These are phyloP conservation scores for Cylloceria caligata DNA, from an alignment of 2,888 invertebrate genomes.

Conservation along the genomic window DNA sequence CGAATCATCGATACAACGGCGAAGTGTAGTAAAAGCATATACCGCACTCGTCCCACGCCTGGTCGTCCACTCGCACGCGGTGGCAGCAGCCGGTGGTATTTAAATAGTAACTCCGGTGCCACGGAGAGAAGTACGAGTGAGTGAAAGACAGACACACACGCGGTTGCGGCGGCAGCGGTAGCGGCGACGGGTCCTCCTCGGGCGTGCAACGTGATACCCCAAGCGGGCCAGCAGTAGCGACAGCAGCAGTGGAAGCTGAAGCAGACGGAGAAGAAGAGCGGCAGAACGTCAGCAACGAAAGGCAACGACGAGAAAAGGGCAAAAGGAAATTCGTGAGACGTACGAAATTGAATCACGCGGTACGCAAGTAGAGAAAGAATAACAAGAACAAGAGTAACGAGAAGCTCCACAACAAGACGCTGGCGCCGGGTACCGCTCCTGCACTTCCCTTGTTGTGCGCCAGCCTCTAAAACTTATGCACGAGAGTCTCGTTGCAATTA, in stretches of 20 bases:
- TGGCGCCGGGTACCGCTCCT: slow-evolving; percentile 15
- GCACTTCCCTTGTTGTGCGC: background rate
- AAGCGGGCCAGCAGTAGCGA: slow-evolving; percentile 53
- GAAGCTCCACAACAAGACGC: slow-evolving; percentile 45
- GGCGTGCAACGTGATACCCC: slow-evolving; percentile 74
- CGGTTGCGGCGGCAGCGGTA: slow-evolving; percentile 44
- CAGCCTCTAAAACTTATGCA: slow-evolving; percentile 55
- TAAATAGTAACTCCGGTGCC: slow-evolving; percentile 69
- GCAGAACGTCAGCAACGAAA: slow-evolving; percentile 48
- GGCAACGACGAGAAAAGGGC: slow-evolving; percentile 57
- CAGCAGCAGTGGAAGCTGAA: slow-evolving; percentile 45
- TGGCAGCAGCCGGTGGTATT: slow-evolving; percentile 69
- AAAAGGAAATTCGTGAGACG: slow-evolving; percentile 62
- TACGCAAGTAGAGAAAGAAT: slow-evolving; percentile 47
- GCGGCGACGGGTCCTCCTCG: slow-evolving; percentile 62
- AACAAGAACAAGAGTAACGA: slow-evolving; percentile 32
- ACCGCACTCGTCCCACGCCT: slow-evolving; percentile 55
- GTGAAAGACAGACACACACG: slow-evolving; percentile 62
- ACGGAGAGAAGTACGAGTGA: slow-evolving; percentile 62
- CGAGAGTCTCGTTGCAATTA: slow-evolving; percentile 52
- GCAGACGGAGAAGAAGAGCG: slow-evolving; percentile 42
- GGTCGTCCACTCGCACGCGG: slow-evolving; percentile 65
- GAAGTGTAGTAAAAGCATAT: slow-evolving; percentile 16
- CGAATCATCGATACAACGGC: slow-evolving; percentile 1
- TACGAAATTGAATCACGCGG: slow-evolving; percentile 51